These are phyloP conservation scores for Brachyptera putata DNA, from an alignment of 2,888 invertebrate genomes.

Conservation along the genomic window DNA sequence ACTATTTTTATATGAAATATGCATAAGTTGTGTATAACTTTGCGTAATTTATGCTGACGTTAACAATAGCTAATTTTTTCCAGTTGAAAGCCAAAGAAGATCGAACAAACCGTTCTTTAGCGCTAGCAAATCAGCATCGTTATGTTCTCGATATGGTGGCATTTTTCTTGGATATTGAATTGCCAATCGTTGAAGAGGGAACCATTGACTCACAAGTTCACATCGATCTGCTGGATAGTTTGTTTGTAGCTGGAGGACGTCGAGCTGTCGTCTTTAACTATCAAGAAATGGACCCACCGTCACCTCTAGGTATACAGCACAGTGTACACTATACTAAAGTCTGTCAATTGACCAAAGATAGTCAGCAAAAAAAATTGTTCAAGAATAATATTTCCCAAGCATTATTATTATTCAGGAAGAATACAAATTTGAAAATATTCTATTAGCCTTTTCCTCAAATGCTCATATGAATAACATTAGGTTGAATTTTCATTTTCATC, in stretches of 20 bases:
- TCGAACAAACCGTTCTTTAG: constrained; percentile 49
- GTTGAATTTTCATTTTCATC: too few species aligned
- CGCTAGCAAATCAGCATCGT: constrained; percentile 52
- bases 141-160: constrained; percentile 65
- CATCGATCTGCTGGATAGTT: constrained; percentile 57
- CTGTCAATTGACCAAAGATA: too few species aligned
- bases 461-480: too few species aligned
- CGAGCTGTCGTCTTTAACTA: constrained; percentile 62
- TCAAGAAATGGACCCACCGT: constrained; percentile 60
- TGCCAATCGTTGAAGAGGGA: constrained; percentile 61
- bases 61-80: not conserved
- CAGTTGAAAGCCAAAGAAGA: constrained; percentile 61
- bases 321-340: too few species aligned
- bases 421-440: too few species aligned
- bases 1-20: too few species aligned
- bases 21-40: too few species aligned
- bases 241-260: constrained; percentile 58
- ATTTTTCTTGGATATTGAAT: constrained; percentile 50
- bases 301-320: constrained; percentile 39
- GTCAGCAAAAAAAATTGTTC: not conserved
- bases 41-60: too few species aligned
- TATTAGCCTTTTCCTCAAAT: too few species aligned
- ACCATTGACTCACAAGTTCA: constrained; percentile 63
- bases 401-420: too few species aligned
- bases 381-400: not conserved